Evolutionary conservation across 1,140 invertebrate species (phyloP).

Genomic region (Euborellia annulipes): DNA sequence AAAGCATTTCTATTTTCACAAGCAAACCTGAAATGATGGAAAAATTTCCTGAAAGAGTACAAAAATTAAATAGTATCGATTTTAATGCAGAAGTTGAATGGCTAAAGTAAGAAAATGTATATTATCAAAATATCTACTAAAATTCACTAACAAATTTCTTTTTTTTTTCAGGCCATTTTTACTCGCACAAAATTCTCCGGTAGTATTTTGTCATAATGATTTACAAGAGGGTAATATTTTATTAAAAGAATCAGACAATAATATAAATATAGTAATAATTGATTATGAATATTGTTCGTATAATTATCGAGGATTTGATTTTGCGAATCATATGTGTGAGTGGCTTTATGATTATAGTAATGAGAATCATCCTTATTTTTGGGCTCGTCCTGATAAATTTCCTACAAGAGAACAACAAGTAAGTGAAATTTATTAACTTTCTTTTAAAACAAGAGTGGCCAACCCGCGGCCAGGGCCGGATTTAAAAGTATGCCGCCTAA

Average conservation of each 20-base stretch:
- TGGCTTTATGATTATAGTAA: conserved; percentile 86
- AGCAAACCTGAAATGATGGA: too few species aligned
- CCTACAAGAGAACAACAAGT: conserved; percentile 70
- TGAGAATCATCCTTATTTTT: conserved; percentile 60
- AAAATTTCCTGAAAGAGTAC: background rate
- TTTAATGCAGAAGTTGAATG: conserved; percentile 4
- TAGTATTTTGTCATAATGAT: conserved; percentile 96
- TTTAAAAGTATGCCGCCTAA: too few species aligned
- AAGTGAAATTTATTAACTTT: too few species aligned
- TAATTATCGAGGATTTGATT: conserved; percentile 85
- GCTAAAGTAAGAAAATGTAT: conserved; percentile 7
- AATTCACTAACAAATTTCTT: background rate
- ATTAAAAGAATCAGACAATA: conserved; percentile 16
- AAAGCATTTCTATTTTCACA: too few species aligned
- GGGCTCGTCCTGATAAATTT: conserved; percentile 44
- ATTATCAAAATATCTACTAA: background rate
- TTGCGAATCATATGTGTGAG: conserved; percentile 93
- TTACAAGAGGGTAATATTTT: conserved; percentile 77
- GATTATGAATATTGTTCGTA: conserved; percentile 92
- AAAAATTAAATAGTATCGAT: conserved; percentile 4
- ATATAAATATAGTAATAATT: conserved; percentile 58
- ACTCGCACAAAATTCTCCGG: conserved; percentile 42
- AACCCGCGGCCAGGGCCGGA: too few species aligned
- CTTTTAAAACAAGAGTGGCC: too few species aligned
- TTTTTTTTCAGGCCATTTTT: conserved; percentile 2